These are phyloP conservation scores for Cyprinodon tularosa DNA, from an alignment of 2,113 vertebrate species.

Conservation along the genomic window DNA sequence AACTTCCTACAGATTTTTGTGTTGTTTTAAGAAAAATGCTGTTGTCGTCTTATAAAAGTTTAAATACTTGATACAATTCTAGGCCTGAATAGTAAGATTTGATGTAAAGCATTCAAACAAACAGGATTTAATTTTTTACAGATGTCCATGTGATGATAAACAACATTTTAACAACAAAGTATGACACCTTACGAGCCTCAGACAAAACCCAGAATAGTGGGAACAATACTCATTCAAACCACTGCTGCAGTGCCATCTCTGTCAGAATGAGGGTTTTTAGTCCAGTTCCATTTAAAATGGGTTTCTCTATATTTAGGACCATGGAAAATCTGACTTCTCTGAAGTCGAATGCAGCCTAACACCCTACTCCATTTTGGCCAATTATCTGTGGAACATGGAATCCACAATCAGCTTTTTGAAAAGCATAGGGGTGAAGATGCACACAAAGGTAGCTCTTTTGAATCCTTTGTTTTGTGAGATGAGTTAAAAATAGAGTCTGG, in stretches of 20 bases:
- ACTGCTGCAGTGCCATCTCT: background rate
- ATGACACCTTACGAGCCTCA: background rate
- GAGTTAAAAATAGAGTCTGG: conserved; percentile 63
- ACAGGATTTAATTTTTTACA: background rate
- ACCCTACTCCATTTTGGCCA: conserved; percentile 20
- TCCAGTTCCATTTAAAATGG: conserved; percentile 6
- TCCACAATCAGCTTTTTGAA: conserved; percentile 14
- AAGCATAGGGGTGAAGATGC: conserved; percentile 7
- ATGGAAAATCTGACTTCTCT: conserved; percentile 36
- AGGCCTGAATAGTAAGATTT: background rate
- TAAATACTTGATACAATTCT: background rate
- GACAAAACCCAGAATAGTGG: background rate
- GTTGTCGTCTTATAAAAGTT: background rate
- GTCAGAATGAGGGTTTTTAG: conserved; percentile 25
- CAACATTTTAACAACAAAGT: background rate
- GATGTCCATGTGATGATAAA: background rate
- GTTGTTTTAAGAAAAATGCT: background rate
- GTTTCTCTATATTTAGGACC: conserved; percentile 5
- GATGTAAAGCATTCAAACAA: background rate
- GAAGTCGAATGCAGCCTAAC: conserved; percentile 37
- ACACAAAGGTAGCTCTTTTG: conserved; percentile 20
- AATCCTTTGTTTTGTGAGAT: conserved; percentile 30
- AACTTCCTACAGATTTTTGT: no score
- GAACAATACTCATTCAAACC: background rate
- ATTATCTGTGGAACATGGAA: conserved; percentile 26